Evolutionary conservation across 1,140 invertebrate genomes (phyloP).

Genomic region (Drosophila obscura): DNA sequence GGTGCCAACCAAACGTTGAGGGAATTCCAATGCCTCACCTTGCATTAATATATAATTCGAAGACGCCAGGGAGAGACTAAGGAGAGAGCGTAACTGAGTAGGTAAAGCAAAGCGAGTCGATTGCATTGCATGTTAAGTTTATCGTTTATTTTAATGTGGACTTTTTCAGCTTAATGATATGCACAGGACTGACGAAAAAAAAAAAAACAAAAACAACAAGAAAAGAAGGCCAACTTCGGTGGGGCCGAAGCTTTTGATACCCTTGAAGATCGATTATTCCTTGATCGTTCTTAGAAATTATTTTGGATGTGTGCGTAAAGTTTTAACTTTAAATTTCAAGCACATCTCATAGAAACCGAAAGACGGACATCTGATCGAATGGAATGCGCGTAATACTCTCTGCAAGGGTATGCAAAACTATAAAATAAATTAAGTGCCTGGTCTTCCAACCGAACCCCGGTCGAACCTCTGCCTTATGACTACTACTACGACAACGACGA

Average conservation of each 20-base stretch:
- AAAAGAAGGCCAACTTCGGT: conserved; percentile 2
- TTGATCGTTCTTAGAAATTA: no score
- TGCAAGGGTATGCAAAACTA: conserved; percentile 13
- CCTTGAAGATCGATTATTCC: conserved; percentile 1
- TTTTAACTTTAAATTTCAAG: neutral
- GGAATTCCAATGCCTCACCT: no score
- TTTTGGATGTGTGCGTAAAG: neutral
- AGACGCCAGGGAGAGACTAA: neutral
- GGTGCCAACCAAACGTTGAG: no score
- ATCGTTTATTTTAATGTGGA: conserved; percentile 46
- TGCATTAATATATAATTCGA: neutral
- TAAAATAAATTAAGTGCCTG: conserved; percentile 22
- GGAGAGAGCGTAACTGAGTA: no score
- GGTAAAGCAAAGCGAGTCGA: neutral
- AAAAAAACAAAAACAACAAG: conserved; percentile 3
- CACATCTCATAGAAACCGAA: no score
- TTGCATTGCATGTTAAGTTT: conserved; percentile 34
- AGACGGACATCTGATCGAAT: no score
- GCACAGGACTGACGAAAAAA: conserved; percentile 12
- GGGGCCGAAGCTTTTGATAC: conserved; percentile 7
- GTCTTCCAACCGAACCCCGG: neutral
- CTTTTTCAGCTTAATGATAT: conserved; percentile 20
- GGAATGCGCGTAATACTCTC: neutral
- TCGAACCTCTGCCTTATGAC: conserved; percentile 7
- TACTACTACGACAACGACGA: conserved; percentile 17